Conservation (phyloP, 2,113 vertebrate genomes). For the Chaetops frenatus region DNA sequence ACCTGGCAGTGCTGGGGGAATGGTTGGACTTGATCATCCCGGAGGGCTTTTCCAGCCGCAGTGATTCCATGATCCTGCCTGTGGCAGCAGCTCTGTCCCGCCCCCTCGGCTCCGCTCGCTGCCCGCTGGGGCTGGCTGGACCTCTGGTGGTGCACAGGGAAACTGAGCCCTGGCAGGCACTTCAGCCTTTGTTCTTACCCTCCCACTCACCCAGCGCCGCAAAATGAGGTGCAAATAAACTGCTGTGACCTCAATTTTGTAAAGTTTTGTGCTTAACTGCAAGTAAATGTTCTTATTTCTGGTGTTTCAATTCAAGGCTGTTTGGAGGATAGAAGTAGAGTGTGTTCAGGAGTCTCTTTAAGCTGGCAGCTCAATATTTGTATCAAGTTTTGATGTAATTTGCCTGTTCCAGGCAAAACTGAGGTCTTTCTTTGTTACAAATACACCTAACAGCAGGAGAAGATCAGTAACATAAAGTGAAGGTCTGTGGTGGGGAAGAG, state of each 20-base stretch:
- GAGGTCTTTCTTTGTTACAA: neutral
- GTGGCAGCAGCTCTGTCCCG: neutral
- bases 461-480: neutral
- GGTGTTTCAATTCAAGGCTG: neutral
- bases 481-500: neutral
- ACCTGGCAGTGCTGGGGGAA: neutral
- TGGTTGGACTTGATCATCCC: no score
- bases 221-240: neutral
- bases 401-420: neutral
- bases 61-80: neutral
- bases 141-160: conserved; percentile 22
- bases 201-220: neutral
- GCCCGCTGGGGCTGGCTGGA: neutral
- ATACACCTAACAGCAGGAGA: neutral
- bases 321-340: neutral
- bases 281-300: neutral
- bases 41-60: neutral
- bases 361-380: neutral
- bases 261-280: neutral
- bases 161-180: neutral
- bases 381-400: neutral
- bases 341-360: neutral
- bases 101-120: accelerated
- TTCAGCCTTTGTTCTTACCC: neutral
- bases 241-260: neutral